Evolutionary conservation across 2,113 vertebrate species (phyloP).

Genomic region (Cyprinodon brontotheroides): DNA sequence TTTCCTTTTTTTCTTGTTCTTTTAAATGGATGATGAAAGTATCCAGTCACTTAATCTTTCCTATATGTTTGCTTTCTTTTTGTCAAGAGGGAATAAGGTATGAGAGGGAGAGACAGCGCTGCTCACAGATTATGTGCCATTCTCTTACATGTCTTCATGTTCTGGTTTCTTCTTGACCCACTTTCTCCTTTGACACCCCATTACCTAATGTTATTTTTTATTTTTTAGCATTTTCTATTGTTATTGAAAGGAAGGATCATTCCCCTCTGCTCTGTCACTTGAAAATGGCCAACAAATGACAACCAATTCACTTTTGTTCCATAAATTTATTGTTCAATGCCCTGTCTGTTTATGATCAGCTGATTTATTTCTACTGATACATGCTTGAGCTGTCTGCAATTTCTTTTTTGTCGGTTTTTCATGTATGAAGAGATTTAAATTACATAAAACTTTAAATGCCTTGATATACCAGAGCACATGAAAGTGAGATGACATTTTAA

Average conservation of each 20-base stretch:
- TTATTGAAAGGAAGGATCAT: slow-evolving; percentile 45
- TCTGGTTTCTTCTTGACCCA: slow-evolving; percentile 46
- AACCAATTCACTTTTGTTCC: slow-evolving; percentile 48
- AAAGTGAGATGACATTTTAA: slow-evolving; percentile 49
- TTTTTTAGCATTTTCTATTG: slow-evolving; percentile 61
- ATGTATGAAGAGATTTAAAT: slow-evolving; percentile 52
- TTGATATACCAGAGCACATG: slow-evolving; percentile 30
- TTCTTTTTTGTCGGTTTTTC: background rate
- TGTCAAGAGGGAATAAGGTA: slow-evolving; percentile 26
- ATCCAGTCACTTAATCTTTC: slow-evolving; percentile 34
- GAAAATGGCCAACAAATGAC: slow-evolving; percentile 62
- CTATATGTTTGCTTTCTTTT: slow-evolving; percentile 28
- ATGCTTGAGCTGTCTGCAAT: slow-evolving; percentile 44
- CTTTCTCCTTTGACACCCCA: slow-evolving; percentile 34
- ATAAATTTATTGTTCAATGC: slow-evolving; percentile 3
- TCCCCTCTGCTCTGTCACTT: slow-evolving; percentile 47
- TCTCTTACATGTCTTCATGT: slow-evolving; percentile 57
- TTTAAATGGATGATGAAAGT: slow-evolving; percentile 65
- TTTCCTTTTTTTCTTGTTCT: slow-evolving; percentile 56
- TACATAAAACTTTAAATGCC: slow-evolving; percentile 39
- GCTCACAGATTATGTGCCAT: slow-evolving; percentile 75
- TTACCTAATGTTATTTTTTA: slow-evolving; percentile 43
- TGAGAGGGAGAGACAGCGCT: slow-evolving; percentile 28
- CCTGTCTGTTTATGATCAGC: slow-evolving; percentile 51
- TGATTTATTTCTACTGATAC: slow-evolving; percentile 50